Evolutionary conservation across 2,113 vertebrate species (phyloP), one percentile per base, ranked within the genome.

Genomic region (Echinops telfairi): DNA sequence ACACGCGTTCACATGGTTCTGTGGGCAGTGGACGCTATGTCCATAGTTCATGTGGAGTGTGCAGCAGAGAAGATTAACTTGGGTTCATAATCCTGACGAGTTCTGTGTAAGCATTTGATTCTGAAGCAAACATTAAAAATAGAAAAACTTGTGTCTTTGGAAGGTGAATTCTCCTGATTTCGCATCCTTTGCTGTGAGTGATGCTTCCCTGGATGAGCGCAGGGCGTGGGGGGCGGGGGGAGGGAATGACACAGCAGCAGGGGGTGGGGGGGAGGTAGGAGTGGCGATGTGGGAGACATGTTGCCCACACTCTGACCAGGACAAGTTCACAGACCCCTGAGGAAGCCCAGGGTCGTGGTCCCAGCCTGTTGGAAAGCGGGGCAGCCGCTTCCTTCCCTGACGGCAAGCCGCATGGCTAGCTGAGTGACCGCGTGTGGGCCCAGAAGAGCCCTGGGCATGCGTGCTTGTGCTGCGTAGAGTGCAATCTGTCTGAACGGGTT

Each of bases 111-210:
- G 25, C 60, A 78, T 81, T 95, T 93, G 43, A 93, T 93, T 89
- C 94, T 85, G 25, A 95, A 95, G 70, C 86, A 94, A 40, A 76
- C 71, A 58, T 92, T 86, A 73, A 94, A 96, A 88, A 81, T 53
- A 91, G 91, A 93, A 83, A 11, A 80, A 79, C 82, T 79, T 66
- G 78, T 89, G 75, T 93, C 84, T 94, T 58, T 80, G 90, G 71
- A 95, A 89, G 82, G 86, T 90, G 90, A 91, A 95, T 93, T 88
- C 91, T 88, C 58, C 93, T 33, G 29, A 86, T 84, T 97, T 91
- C 94, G 86, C 92, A 84, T 90, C 66, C 79, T 82, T 25, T 64
- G 62, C 85, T 92, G 27, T 66, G 77, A 71, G 77, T 91, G 79
- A 31, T 17, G 29, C 96, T 90, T 19, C 23, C 60, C 60, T 62